phyloP scores from a whole-genome alignment of 2,113 vertebrate genomes.

The Athene noctua region DNA sequence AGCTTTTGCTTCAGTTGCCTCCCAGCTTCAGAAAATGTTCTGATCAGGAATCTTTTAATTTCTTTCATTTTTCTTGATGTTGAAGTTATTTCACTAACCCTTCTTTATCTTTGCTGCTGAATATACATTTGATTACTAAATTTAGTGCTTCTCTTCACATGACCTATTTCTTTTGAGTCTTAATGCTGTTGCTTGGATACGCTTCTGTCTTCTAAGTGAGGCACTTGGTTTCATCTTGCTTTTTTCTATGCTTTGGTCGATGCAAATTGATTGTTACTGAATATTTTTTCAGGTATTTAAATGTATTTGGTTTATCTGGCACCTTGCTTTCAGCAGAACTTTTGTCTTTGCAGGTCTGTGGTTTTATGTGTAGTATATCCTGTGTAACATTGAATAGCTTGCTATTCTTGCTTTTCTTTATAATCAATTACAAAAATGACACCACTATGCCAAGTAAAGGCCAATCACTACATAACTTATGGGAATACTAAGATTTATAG shows the following conservation, averaged over 20 bases:
- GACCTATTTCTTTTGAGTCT: slow-evolving; percentile 53
- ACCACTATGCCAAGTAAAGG: background rate
- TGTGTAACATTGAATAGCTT: background rate
- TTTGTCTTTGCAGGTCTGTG: background rate
- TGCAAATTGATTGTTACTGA: slow-evolving; percentile 12
- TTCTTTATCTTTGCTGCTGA: slow-evolving; percentile 43
- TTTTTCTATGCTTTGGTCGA: slow-evolving; percentile 6
- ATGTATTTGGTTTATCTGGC: background rate
- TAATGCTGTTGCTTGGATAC: slow-evolving; percentile 61
- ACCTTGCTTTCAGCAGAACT: slow-evolving; percentile 8
- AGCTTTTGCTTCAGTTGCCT: background rate
- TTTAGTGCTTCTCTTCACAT: slow-evolving; percentile 43
- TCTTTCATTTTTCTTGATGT: background rate
- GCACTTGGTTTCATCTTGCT: slow-evolving; percentile 34
- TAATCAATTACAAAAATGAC: background rate
- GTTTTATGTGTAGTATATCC: background rate
- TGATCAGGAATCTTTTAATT: background rate
- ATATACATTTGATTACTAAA: slow-evolving; percentile 56
- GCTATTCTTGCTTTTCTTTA: background rate
- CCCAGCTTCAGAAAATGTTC: background rate
- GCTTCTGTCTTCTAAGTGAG: background rate
- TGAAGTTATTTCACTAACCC: background rate
- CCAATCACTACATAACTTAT: background rate
- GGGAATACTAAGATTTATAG: background rate
- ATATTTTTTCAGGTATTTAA: background rate